phyloP scores from a whole-genome alignment of 2,113 vertebrate genomes.

The Cavia porcellus region DNA sequence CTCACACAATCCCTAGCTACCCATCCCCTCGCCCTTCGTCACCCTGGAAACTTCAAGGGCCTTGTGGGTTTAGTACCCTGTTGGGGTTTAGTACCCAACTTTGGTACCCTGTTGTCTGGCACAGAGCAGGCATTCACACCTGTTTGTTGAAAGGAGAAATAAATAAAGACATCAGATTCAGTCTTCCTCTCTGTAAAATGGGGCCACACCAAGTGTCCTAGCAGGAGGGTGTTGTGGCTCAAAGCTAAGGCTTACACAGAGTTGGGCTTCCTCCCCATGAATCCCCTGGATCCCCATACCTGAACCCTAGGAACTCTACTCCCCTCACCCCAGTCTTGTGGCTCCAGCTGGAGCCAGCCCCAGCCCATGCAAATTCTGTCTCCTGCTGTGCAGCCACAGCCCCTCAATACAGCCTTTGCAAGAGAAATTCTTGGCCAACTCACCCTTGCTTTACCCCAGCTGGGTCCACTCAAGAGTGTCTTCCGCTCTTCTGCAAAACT shows the following conservation, averaged over 20 bases:
- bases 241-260: not conserved
- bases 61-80: not conserved
- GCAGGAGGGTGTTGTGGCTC: too few species aligned
- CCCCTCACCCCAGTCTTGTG: too few species aligned
- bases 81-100: too few species aligned
- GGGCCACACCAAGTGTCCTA: not conserved
- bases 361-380: not conserved
- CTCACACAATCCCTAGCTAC: not conserved
- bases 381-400: not conserved
- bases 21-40: not conserved
- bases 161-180: not conserved
- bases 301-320: too few species aligned
- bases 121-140: not conserved
- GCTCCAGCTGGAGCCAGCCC: not conserved
- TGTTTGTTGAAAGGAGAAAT: not conserved
- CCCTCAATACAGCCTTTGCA: not conserved
- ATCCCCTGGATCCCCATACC: not conserved
- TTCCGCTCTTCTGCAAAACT: not conserved
- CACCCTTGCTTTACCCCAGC: slow-evolving; percentile 64
- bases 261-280: not conserved
- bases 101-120: not conserved
- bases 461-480: not conserved
- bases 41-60: not conserved
- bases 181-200: not conserved
- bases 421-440: not conserved